Evolutionary conservation across 1,140 invertebrate genomes (phyloP), one percentile per base, ranked within the genome.

Genomic region (Meloidogyne hapla): DNA sequence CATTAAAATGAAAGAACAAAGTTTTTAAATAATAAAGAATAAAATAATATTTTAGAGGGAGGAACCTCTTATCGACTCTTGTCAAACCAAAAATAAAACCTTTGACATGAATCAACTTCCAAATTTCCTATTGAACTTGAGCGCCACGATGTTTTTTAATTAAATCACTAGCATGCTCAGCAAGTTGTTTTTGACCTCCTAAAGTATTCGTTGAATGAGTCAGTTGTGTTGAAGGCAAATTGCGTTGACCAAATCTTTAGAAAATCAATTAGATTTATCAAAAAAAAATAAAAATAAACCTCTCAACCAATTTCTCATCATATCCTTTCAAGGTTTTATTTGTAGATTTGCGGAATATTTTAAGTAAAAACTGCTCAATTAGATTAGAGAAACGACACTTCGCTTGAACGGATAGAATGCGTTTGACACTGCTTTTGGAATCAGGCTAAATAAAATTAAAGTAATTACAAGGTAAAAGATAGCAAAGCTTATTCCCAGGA

Each of bases 321-420:
- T 76, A 77, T 1, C 81, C 81, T 18, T 48, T 42, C 9, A 75
- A 21, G n/a, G 78, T 82, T 68, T 82, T 82, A 18, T 61, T 66
- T 45, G 75, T 72, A 4, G 84, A 81, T 48, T 79, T 84, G 23
- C 74, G 69, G 70, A 83, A 85, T 0, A 74, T 70, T 75, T 80
- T 82, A 23, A 85, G 42, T 21, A 83, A 42, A 25, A 83, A 56
- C 13, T 76, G 66, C 62, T 83, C 84, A 61, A 83, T 68, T 25
- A 83, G 45, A 6, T 63, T 69, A 18, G 69, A 72, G 42, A 73
- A 38, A 15, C 71, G 71, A 73, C 71, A 73, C 10, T 73, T 56
- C 13, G 71, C 71, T 42, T 38, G 18, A 26, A 85, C 77, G 25
- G 26, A 70, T 9, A 84, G 28, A 45, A 38, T 40, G 5, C 83